Evolutionary conservation across 2,113 vertebrate species (phyloP).

Genomic region (Istiophorus platypterus): DNA sequence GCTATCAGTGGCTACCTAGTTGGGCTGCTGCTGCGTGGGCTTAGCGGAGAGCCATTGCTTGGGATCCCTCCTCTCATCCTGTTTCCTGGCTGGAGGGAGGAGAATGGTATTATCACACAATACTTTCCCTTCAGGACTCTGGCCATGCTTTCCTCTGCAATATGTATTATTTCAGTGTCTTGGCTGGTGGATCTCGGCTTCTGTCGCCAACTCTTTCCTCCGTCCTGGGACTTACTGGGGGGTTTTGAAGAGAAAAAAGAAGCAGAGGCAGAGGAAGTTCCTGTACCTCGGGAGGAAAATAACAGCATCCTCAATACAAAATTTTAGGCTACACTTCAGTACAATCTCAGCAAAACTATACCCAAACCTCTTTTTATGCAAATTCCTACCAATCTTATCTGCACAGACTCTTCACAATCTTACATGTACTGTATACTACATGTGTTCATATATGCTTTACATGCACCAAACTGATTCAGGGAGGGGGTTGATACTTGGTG

Average conservation of each 20-base stretch:
- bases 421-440: slow-evolving; percentile 12
- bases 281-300: slow-evolving; percentile 6
- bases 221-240: slow-evolving; percentile 60
- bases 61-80: slow-evolving; percentile 57
- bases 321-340: slow-evolving; percentile 18
- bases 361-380: slow-evolving; percentile 26
- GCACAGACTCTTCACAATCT: slow-evolving; percentile 34
- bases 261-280: slow-evolving; percentile 2
- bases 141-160: slow-evolving; percentile 48
- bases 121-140: slow-evolving; percentile 69
- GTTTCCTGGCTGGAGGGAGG: slow-evolving; percentile 65
- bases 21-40: slow-evolving; percentile 47
- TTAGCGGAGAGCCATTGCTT: slow-evolving; percentile 57
- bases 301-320: slow-evolving; percentile 31
- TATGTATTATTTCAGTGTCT: slow-evolving; percentile 41
- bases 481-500: not conserved
- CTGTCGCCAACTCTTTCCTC: slow-evolving; percentile 41
- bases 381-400: slow-evolving; percentile 21
- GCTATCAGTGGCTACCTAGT: slow-evolving; percentile 67
- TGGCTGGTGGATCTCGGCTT: slow-evolving; percentile 52
- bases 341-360: slow-evolving; percentile 22
- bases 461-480: slow-evolving; percentile 22
- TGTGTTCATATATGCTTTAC: slow-evolving; percentile 22
- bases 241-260: slow-evolving; percentile 39
- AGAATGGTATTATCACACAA: slow-evolving; percentile 41